Evolutionary conservation across 2,797 vertebrate genomes (phyloP), one percentile per base, ranked within the genome.

Genomic region (Rhinophrynus dorsalis): DNA sequence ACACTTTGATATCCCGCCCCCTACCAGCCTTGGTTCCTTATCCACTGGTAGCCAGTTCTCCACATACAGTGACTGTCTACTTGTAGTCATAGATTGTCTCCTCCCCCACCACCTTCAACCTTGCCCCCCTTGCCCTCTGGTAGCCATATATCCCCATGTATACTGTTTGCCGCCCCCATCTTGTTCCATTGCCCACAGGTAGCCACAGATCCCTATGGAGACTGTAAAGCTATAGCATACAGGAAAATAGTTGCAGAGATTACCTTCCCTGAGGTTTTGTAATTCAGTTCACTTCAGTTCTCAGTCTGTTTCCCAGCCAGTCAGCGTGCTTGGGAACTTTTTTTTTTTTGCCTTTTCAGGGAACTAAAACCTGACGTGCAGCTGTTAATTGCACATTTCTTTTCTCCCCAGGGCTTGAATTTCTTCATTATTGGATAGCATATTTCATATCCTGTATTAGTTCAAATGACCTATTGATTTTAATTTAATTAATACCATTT

Each of bases 211-310:
- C n/a, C n/a, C n/a, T n/a, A n/a, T n/a, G n/a, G n/a, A n/a, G n/a
- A n/a, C n/a, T n/a, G n/a, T n/a, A n/a, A n/a, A n/a, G n/a, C n/a
- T n/a, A n/a, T n/a, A n/a, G n/a, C n/a, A n/a, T n/a, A n/a, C n/a
- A n/a, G n/a, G n/a, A n/a, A 40, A 58, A 21, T 38, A 48, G 18
- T 47, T 48, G 8, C 38, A 13, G 32, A 50, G 56, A 50, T 68
- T 51, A 68, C 33, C 44, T 59, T 40, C 54, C 66, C 65, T 48
- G 7, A n/a, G 42, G 54, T 54, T 15, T 54, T 66, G 38, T 56
- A 23, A 40, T 50, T 45, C 2, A 23, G n/a, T 29, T 29, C 6
- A 7, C 33, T 17, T 47, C 32, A n/a, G 26, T 33, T 45, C 29
- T 23, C 24, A 11, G 37, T 17, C 20, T 21, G 44, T 6, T 11